A percentile compares a stretch with the other conserved stretches of the same genome.
These are phyloP conservation scores for Palythoa heliodiscus DNA, from an alignment of 92 coral and sea anemone genomes.

Conservation along the genomic window DNA sequence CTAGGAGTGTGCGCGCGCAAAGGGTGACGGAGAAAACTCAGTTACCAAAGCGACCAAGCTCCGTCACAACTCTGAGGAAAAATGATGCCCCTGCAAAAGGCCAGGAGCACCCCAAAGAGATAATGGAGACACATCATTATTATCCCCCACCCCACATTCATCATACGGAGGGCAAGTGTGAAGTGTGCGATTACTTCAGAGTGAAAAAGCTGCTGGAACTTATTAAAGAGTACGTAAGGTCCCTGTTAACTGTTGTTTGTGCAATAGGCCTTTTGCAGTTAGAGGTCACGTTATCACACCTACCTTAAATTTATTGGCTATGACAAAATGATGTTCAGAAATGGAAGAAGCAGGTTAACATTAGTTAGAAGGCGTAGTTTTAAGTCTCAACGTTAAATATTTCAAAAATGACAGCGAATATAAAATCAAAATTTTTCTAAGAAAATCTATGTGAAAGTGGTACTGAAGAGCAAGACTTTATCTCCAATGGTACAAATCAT, in stretches of 20 bases:
- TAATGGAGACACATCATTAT: conserved; percentile 49
- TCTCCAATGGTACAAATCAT: no score
- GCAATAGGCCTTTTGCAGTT: no score
- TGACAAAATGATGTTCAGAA: no score
- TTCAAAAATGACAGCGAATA: no score
- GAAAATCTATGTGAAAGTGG: no score
- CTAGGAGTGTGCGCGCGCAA: conserved; percentile 86
- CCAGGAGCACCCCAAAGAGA: conserved; percentile 47
- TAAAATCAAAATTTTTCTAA: no score
- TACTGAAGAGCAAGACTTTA: no score
- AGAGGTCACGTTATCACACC: no score
- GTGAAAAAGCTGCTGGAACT: conserved; percentile 78
- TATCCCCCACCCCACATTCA: conserved; percentile 63
- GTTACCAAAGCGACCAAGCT: conserved; percentile 83
- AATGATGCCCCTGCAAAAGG: conserved; percentile 33
- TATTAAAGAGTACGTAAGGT: conserved; percentile 63
- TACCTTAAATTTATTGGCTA: no score
- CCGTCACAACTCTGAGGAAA: conserved; percentile 67
- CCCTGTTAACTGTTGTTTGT: neutral
- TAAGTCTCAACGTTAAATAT: no score
- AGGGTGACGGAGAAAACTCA: conserved; percentile 66
- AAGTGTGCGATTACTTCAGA: conserved; percentile 78
- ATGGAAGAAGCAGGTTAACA: no score
- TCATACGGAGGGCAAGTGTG: conserved; percentile 89
- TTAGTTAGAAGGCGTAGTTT: no score